phyloP scores from a whole-genome alignment of 2,888 invertebrate species.

The Mesoligia furuncula region DNA sequence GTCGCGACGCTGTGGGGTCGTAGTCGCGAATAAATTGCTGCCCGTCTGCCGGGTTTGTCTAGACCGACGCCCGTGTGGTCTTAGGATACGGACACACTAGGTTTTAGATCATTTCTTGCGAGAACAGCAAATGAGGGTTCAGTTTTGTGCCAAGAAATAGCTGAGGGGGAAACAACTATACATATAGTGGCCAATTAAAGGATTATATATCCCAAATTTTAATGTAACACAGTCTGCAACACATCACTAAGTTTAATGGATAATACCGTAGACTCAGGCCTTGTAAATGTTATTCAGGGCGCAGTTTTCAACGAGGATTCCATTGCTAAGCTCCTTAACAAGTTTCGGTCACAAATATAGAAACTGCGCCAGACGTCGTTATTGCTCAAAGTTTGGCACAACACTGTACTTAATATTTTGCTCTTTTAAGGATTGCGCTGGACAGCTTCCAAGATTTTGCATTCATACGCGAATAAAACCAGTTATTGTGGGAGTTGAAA shows the following conservation, averaged over 20 bases:
- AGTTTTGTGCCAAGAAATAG: constrained; percentile 7
- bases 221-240: constrained; percentile 20
- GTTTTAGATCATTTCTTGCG: not conserved
- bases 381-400: constrained; percentile 56
- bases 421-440: constrained; percentile 52
- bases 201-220: constrained; percentile 33
- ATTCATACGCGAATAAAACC: constrained; percentile 44
- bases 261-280: constrained; percentile 14
- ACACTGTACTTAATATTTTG: constrained; percentile 56
- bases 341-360: constrained; percentile 48
- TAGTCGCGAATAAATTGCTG: constrained; percentile 70
- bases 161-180: not conserved
- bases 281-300: constrained; percentile 2
- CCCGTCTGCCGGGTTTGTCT: constrained; percentile 60
- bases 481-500: constrained; percentile 25
- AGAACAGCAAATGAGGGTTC: not conserved
- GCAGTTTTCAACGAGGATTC: constrained; percentile 35
- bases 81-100: constrained; percentile 54
- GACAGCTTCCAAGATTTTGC: constrained; percentile 57
- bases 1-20: constrained; percentile 65
- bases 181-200: not conserved
- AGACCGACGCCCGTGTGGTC: constrained; percentile 62
- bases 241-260: constrained; percentile 44
- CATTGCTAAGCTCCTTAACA: constrained; percentile 43
- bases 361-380: constrained; percentile 56